Base-by-base conservation (phyloP, 2,888 invertebrate species). In the Myopa tessellatipennis region DNA sequence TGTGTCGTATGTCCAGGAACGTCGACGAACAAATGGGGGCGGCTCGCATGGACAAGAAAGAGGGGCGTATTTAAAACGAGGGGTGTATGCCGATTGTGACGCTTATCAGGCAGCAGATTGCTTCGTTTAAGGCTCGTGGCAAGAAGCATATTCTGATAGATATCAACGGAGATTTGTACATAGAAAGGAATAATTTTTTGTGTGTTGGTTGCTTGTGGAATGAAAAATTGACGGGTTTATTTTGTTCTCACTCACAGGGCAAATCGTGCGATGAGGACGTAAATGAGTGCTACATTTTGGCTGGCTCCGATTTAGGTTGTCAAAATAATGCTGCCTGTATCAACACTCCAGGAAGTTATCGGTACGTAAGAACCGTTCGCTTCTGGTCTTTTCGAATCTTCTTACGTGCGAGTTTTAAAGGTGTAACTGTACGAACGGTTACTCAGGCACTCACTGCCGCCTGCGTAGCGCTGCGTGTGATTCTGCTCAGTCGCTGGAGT, bases 291-390 rank as follows among this genome's bases (percentile, higher is more conserved):
- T 90, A 91, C 0, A 91, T 91, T 83, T 94, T 93, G 84, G 90
- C 91, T 4, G 96, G 95, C 8, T 97, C 97, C 0, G 96, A 95
- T 85, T 90, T 96, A 52, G 97, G 96, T 0, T 98, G 98, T 87
- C 96, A 97, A 90, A 96, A 98, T 89, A 95, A 95, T 70, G 97
- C 94, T 0, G 93, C 93, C 0, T 98, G 98, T 85, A 88, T 93
- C 52, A 97, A 98, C 87, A 92, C 91, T 52, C 92, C 91, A 0
- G 98, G 98, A 77, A 91, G 93, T 63, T 98, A 95, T 87, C 92
- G 93, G 93, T 95, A 88, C 87, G 82, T 78, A 40, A 7, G 34
- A 34, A 4, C 10, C 5, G 16, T 4, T n/a, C 55, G 4, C 55
- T 65, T 38, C 26, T 65, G 7, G 6, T 6, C 36, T n/a, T n/a